A percentile compares a stretch with the other conserved stretches of the same genome.
Conservation (phyloP, 2,888 invertebrate genomes). For the Operophtera brumata region DNA sequence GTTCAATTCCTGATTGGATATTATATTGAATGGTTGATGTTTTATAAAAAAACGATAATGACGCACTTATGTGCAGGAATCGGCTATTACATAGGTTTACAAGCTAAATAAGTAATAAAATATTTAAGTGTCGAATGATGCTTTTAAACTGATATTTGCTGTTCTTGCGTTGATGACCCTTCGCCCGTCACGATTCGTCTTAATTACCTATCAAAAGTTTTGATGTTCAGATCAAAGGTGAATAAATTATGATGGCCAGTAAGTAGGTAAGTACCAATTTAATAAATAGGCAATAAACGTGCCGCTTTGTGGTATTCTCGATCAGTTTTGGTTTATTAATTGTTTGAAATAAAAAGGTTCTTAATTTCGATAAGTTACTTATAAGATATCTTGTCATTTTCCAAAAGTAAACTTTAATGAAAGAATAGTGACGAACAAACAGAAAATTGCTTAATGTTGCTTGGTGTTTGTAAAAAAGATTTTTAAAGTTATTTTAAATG, state of each 20-base stretch:
- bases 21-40: constrained; percentile 54
- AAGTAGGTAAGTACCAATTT: constrained; percentile 1
- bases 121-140: constrained; percentile 27
- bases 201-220: constrained; percentile 8
- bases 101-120: constrained; percentile 43
- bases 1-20: constrained; percentile 62
- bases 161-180: constrained; percentile 20
- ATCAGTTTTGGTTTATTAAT: not conserved
- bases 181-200: constrained; percentile 25
- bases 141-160: constrained; percentile 20
- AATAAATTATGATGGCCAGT: constrained; percentile 14
- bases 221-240: constrained; percentile 18
- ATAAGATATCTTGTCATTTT: not conserved
- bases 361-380: not conserved
- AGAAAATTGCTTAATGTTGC: too few relatives aligned
- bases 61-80: constrained; percentile 9
- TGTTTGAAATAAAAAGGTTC: not conserved
- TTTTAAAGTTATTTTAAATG: too few relatives aligned
- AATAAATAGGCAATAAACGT: constrained; percentile 3
- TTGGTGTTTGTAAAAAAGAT: too few relatives aligned
- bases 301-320: not conserved
- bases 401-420: not conserved
- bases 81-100: constrained; percentile 36
- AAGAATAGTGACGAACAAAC: too few relatives aligned
- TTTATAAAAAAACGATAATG: constrained; percentile 43